These are phyloP conservation scores for Linurgus olivaceus DNA, from an alignment of 2,797 vertebrate genomes.

Conservation along the genomic window DNA sequence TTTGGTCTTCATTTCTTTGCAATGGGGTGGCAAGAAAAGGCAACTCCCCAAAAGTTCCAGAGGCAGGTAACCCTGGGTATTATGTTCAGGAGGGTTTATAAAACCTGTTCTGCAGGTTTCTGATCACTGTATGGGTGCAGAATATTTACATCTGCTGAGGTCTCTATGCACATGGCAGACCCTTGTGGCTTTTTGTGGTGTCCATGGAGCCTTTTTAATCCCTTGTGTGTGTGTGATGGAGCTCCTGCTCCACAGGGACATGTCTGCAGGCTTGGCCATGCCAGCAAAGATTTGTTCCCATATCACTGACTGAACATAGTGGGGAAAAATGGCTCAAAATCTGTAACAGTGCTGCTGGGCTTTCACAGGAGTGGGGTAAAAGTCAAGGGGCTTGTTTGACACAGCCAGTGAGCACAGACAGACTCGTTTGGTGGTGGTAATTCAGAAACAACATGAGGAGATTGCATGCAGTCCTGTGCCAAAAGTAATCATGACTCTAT, in stretches of 20 bases:
- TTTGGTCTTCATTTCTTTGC: neutral
- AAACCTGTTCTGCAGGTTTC: slow-evolving; percentile 14
- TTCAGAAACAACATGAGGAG: neutral
- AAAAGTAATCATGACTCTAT: neutral
- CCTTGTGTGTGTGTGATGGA: neutral
- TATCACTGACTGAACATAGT: neutral
- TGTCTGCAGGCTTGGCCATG: neutral
- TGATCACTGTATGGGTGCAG: neutral
- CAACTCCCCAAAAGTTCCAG: neutral
- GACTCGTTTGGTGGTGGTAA: neutral
- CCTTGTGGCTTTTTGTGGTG: neutral
- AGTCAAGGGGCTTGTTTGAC: neutral
- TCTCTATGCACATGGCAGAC: neutral
- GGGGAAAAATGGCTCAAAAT: neutral
- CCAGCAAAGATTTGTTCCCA: neutral
- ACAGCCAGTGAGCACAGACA: neutral
- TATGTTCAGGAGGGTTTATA: neutral
- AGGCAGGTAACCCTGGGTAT: neutral
- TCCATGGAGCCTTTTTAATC: neutral
- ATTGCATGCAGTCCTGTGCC: neutral
- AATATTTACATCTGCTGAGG: neutral
- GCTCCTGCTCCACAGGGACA: neutral
- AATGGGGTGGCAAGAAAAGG: neutral
- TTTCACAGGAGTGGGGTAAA: neutral
- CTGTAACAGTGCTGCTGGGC: neutral